phyloP scores from a whole-genome alignment of 2,888 invertebrate species.

The Meloe dianella region DNA sequence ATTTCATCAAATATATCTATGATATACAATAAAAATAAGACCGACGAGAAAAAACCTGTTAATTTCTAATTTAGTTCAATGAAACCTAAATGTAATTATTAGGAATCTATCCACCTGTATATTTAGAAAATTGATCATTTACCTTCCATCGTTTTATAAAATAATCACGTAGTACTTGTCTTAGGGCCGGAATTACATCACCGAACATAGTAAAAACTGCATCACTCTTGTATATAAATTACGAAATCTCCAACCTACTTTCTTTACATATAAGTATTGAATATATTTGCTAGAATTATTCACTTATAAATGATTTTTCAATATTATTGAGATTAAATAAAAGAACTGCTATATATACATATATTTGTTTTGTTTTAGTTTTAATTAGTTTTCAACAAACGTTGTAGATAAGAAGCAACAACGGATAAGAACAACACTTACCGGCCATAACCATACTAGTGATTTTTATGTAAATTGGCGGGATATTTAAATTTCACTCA shows the following conservation, averaged over 20 bases:
- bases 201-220: slow-evolving; percentile 11
- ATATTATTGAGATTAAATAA: not conserved
- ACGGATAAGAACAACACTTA: slow-evolving; percentile 65
- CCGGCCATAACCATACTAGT: slow-evolving; percentile 70
- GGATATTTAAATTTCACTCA: slow-evolving; percentile 38
- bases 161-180: slow-evolving; percentile 39
- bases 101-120: not conserved
- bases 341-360: no score
- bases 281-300: not conserved
- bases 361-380: no score
- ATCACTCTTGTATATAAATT: not conserved
- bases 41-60: no score
- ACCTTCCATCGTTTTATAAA: slow-evolving; percentile 55
- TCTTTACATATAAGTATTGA: not conserved
- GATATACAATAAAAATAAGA: no score
- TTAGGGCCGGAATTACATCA: slow-evolving; percentile 9
- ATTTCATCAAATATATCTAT: no score
- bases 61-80: no score
- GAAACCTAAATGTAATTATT: no score
- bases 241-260: slow-evolving; percentile 5
- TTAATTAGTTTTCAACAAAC: not conserved
- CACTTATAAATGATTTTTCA: not conserved
- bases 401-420: not conserved
- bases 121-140: no score
- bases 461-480: slow-evolving; percentile 26